Conservation (phyloP, 1,140 invertebrate species). For the Teleogryllus occipitalis region DNA sequence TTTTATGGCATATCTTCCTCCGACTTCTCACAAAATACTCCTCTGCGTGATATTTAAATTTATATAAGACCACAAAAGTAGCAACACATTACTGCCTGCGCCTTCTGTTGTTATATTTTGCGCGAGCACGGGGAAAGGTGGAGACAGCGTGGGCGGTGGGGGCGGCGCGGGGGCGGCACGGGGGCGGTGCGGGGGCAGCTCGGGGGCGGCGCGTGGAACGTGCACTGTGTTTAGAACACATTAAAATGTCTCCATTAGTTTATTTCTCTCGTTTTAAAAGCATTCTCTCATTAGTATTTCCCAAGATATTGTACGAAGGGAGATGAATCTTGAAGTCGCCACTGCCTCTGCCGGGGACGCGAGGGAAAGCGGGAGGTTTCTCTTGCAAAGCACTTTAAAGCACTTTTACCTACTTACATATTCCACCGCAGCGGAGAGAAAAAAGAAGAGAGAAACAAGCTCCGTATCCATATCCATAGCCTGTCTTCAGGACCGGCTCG, state of each 20-base stretch:
- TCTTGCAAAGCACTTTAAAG: slow-evolving; percentile 12
- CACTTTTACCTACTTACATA: slow-evolving; percentile 23
- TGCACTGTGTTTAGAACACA: slow-evolving; percentile 13
- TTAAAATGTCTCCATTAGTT: slow-evolving; percentile 22
- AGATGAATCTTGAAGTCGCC: slow-evolving; percentile 6
- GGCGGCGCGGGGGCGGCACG: too few relatives aligned
- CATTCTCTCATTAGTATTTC: slow-evolving; percentile 27
- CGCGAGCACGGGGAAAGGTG: background rate
- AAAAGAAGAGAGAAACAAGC: background rate
- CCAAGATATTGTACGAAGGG: slow-evolving; percentile 15
- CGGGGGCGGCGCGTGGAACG: background rate
- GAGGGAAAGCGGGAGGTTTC: background rate
- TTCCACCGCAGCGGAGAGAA: slow-evolving; percentile 11
- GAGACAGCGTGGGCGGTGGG: background rate
- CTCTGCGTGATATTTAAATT: background rate
- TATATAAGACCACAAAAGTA: background rate
- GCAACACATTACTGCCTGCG: background rate
- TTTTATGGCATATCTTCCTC: background rate
- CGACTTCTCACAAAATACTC: background rate
- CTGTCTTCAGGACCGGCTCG: background rate
- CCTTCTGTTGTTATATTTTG: background rate
- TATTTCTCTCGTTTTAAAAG: slow-evolving; percentile 26
- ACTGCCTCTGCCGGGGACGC: background rate
- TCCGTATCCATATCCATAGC: background rate
- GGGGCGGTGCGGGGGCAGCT: background rate